A percentile compares a stretch with the other conserved stretches of the same genome.
phyloP scores from a whole-genome alignment of 2,797 vertebrate genomes.

The Labroides dimidiatus region DNA sequence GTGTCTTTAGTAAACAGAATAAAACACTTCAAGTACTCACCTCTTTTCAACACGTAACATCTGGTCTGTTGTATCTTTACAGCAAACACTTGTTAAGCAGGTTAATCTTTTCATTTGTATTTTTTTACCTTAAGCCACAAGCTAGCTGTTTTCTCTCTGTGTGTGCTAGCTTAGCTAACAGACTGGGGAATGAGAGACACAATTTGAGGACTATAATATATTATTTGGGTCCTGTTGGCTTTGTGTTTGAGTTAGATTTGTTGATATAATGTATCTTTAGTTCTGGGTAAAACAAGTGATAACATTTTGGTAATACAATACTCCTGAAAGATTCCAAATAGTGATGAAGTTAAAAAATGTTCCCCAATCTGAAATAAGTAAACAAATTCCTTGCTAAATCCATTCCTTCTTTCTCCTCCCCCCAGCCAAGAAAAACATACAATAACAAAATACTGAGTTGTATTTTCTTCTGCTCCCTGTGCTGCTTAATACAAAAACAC shows the following conservation, averaged over 20 bases:
- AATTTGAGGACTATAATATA: not conserved
- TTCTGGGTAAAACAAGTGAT: not conserved
- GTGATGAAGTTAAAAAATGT: not conserved
- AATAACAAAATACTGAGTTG: not conserved
- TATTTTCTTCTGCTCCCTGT: conserved; percentile 6
- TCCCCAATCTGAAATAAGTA: not conserved
- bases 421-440: not conserved
- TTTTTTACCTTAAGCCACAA: no score
- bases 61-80: no score
- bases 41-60: no score
- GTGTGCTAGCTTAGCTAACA: no score
- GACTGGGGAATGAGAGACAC: no score
- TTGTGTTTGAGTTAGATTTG: not conserved
- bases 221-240: not conserved
- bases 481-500: not conserved
- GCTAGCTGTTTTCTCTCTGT: no score
- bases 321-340: not conserved
- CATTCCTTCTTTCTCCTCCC: not conserved
- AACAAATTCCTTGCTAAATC: not conserved
- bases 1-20: no score
- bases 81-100: no score
- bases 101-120: no score
- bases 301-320: not conserved
- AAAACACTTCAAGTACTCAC: no score
- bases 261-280: not conserved